Base-by-base conservation (phyloP, 2,888 invertebrate species). In the Sesia bembeciformis region DNA sequence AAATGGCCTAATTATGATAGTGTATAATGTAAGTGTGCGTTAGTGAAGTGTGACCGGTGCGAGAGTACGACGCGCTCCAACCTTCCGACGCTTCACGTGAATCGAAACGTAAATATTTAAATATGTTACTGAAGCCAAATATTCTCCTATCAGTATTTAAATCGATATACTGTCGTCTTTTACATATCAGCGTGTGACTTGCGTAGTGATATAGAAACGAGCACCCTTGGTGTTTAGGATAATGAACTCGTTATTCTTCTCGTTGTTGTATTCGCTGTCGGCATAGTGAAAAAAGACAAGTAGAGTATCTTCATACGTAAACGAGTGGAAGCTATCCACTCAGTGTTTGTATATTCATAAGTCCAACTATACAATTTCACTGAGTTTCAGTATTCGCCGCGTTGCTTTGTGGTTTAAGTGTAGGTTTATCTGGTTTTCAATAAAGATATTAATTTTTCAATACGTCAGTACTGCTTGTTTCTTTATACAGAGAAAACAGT, bases 121-220 rank as follows among this genome's bases (percentile, higher is more conserved):
- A 46, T 7, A 46, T 23, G 23, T 46, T 46, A 66, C 62, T 62
- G 64, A 72, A 74, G 74, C 75, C 77, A 74, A 81, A 81, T 78
- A 77, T 76, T 72, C 72, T 76, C 69, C 69, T 76, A 82, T 79
- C 84, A 85, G 82, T 84, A 86, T 84, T 84, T 76, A 73, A 81
- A 78, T 77, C 76, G 73, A 76, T 78, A 61, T 77, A 82, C 78
- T 81, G 76, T 81, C 78, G 70, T 82, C 75, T 79, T 77, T 82
- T 84, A 89, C 89, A 89, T 89, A 89, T 89, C 88, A 88, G 81
- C 77, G 78, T 81, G 85, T 86, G 87, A 86, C 84, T 85, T 86
- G 81, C 76, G 73, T 84, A 84, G 79, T 74, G 72, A 74, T 78
- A 75, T 74, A 72, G 62, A 74, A 75, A 69, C 72, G 75, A 78